These are phyloP conservation scores for Allobates femoralis DNA, from an alignment of 2,797 vertebrate species.

Conservation along the genomic window DNA sequence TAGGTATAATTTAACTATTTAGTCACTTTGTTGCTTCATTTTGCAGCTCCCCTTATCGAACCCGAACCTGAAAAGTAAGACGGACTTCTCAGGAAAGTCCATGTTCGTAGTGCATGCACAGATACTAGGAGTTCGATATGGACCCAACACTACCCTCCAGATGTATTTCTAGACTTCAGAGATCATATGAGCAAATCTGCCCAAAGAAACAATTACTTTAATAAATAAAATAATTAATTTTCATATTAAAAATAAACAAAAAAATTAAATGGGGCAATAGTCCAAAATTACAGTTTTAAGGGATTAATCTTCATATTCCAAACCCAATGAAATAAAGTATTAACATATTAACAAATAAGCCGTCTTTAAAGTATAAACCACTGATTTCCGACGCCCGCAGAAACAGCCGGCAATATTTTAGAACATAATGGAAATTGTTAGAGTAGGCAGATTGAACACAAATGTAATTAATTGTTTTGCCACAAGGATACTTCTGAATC, in stretches of 20 bases:
- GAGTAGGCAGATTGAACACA: background rate
- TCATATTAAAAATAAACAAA: background rate
- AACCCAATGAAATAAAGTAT: background rate
- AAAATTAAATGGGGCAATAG: background rate
- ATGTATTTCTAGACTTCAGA: too few relatives aligned
- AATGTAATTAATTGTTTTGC: slow-evolving; percentile 28
- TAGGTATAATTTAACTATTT: too few relatives aligned
- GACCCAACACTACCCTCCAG: too few relatives aligned
- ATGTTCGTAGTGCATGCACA: too few relatives aligned
- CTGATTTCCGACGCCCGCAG: background rate
- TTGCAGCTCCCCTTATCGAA: too few relatives aligned
- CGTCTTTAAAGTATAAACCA: background rate
- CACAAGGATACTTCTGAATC: slow-evolving; percentile 7
- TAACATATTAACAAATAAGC: slow-evolving; percentile 20
- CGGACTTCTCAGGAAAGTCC: too few relatives aligned
- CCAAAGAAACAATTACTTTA: too few relatives aligned
- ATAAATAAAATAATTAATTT: background rate
- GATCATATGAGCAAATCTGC: too few relatives aligned
- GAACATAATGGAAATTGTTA: slow-evolving; percentile 2
- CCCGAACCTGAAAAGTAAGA: too few relatives aligned
- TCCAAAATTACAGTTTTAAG: background rate
- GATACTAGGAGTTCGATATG: too few relatives aligned
- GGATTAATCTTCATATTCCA: background rate
- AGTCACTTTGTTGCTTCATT: too few relatives aligned
- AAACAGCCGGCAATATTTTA: background rate